Base-by-base conservation (phyloP, 30 jellyfish, hydroid and myxozoan genomes). In the Aurelia aurita complex sp. Pacific region DNA sequence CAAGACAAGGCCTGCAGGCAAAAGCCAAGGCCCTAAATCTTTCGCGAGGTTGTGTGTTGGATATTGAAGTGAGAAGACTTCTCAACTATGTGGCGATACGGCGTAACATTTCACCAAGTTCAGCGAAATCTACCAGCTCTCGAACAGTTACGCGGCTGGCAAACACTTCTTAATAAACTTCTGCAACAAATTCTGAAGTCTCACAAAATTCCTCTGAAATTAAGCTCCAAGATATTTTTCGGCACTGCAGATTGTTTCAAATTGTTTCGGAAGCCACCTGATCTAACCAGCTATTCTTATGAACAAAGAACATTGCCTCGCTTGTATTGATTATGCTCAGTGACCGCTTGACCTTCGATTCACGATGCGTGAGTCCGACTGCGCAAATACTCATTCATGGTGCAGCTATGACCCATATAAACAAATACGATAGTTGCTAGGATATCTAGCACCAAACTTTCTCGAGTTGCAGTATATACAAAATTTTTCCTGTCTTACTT, bases 341-440 rank as follows among this genome's bases (percentile, higher is more conserved):
- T 83, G 92, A 83, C 73, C 92, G 77, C 69, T 35, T 83, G 92
- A 83, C 83, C 92, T 83, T 36, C 67, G 35, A 70, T 81, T 81
- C 77, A 81, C 14, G 16, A 57, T 16, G 33, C 54, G 86, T 53
- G 81, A 75, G 69, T 66, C 65, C 23, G 67, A 38, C 64, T 73
- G 67, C 67, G 72, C 80, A 64, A 42, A 57, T 65, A 16, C 46
- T 15, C 12, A 83, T 83, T 83, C 86, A 71, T 71, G 92, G 85
- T 73, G 40, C 60, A 13, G 72, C 77, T 65, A 62, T 83, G 92
- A 72, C 83, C 82, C 90, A 80, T 64, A 50, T 55, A 69, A 67
- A 57, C 90, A 80, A 53, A 38, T 68, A 53, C 63, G 35, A 42
- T 8, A 10, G 53, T 13, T 63, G 36, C 74, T 14, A n/a, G 19